These are phyloP conservation scores for Microcebus jonahi DNA, from an alignment of 2,113 vertebrate genomes.

Conservation along the genomic window DNA sequence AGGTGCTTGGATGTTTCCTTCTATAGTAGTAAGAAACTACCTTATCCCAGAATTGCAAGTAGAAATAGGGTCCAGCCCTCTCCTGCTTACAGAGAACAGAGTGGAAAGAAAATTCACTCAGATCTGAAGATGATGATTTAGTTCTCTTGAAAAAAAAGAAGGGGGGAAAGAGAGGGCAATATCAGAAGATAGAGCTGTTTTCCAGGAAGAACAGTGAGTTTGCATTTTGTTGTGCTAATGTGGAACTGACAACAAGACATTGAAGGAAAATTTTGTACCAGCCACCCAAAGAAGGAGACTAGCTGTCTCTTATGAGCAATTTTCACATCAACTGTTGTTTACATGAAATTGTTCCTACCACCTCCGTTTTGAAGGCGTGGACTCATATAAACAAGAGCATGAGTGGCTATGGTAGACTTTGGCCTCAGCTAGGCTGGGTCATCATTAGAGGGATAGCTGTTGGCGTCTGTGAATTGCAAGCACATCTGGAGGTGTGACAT, in stretches of 20 bases:
- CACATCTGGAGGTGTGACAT: neutral
- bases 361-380: neutral
- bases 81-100: neutral
- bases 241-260: neutral
- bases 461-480: neutral
- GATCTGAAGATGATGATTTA: neutral
- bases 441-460: neutral
- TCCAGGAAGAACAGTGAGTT: neutral
- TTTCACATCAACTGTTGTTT: neutral
- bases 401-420: neutral
- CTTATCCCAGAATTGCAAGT: neutral
- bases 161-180: fast-evolving
- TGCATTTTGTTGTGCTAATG: neutral
- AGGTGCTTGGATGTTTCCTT: neutral
- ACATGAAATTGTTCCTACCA: neutral
- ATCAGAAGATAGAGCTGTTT: neutral
- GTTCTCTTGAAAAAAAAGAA: neutral
- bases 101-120: neutral
- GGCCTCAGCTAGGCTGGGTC: neutral
- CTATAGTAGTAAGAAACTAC: neutral
- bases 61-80: neutral
- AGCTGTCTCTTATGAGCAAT: neutral
- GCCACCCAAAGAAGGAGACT: neutral
- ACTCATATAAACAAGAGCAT: neutral
- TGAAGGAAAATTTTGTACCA: neutral